A percentile compares a stretch with the other conserved stretches of the same genome.
phyloP scores from a whole-genome alignment of 1,140 invertebrate species.

The Panulirus ornatus region DNA sequence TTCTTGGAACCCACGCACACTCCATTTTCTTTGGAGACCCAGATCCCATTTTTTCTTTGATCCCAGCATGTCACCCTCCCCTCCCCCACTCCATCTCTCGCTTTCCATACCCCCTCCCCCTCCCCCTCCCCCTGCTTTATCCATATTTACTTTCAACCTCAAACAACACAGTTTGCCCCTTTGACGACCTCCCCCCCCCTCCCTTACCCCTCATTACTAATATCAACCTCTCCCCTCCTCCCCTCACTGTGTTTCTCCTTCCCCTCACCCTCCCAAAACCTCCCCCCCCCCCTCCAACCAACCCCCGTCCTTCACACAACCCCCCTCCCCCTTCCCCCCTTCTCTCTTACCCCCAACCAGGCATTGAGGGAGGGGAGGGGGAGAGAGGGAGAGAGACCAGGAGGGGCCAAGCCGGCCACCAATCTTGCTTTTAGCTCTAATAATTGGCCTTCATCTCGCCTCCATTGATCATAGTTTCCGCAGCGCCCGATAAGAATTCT shows the following conservation, averaged over 20 bases:
- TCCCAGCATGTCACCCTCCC: background rate
- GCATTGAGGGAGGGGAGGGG: background rate
- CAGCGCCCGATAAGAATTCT: slow-evolving; percentile 54
- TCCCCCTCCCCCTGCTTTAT: background rate
- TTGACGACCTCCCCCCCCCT: background rate
- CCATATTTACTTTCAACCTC: no score
- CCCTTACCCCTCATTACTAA: background rate
- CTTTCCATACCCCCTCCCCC: background rate
- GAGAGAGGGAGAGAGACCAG: background rate
- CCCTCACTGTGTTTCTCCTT: background rate
- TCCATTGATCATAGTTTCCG: slow-evolving; percentile 62
- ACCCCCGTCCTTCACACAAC: background rate
- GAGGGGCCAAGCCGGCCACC: slow-evolving; percentile 49
- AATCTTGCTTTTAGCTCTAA: slow-evolving; percentile 67
- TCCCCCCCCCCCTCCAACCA: background rate
- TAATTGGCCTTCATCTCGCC: slow-evolving; percentile 59
- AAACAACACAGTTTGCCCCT: background rate
- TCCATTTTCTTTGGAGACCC: background rate
- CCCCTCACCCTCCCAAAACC: background rate
- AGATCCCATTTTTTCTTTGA: background rate
- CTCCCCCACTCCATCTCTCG: background rate
- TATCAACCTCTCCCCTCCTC: background rate
- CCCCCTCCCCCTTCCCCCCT: background rate
- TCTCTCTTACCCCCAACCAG: background rate
- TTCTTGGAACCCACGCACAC: no score